phyloP scores from a whole-genome alignment of 2,113 vertebrate genomes.

The Arvicanthis niloticus region DNA sequence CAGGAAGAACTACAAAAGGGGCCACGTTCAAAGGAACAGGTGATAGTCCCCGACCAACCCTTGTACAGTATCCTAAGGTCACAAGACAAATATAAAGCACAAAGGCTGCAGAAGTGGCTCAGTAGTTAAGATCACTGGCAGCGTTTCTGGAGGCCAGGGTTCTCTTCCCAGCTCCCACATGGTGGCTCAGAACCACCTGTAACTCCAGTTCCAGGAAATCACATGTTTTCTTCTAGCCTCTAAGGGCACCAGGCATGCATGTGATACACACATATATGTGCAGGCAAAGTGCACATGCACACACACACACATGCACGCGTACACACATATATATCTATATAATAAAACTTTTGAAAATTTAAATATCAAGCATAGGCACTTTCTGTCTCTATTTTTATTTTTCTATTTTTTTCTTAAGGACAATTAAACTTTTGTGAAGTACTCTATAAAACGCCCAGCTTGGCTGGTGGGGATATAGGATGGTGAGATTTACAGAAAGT shows the following conservation, averaged over 20 bases:
- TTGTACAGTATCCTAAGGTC: not conserved
- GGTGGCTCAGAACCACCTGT: not conserved
- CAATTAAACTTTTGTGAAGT: not conserved
- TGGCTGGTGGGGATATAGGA: not conserved
- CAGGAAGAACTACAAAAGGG: not conserved
- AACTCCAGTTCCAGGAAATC: not conserved
- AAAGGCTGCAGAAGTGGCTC: not conserved
- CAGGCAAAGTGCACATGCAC: not conserved
- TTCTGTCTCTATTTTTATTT: not conserved
- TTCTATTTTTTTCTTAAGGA: conserved; percentile 20
- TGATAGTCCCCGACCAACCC: not conserved
- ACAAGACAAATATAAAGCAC: not conserved
- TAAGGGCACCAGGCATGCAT: not conserved
- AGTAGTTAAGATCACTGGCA: not conserved
- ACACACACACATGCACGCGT: not conserved
- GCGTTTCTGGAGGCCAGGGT: not conserved
- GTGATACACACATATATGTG: not conserved
- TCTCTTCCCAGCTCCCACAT: not conserved
- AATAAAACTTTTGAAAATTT: not conserved
- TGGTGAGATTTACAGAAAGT: not conserved
- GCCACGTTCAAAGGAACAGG: not conserved
- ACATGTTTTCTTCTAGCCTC: not conserved
- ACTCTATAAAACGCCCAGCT: not conserved
- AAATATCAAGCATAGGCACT: not conserved
- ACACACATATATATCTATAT: not conserved